Evolutionary conservation across 2,113 vertebrate genomes (phyloP), one percentile per base, ranked within the genome.

Genomic region (Epinephelus fuscoguttatus): DNA sequence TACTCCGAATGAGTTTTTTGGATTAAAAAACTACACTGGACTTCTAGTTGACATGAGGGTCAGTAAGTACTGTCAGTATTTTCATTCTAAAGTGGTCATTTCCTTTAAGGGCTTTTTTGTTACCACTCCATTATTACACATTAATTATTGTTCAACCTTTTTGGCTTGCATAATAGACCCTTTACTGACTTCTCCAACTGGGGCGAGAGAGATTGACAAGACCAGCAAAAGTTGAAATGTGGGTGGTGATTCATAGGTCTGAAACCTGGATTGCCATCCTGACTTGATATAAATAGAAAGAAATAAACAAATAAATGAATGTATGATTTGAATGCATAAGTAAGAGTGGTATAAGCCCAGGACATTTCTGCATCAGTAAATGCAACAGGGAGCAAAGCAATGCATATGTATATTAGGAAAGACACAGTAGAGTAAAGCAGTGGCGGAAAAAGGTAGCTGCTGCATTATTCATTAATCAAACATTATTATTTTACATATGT

Each of bases 71-170:
- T 30, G 30, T 30, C 30, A 4, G 30, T 30, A 30, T 30, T 30
- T 30, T 30, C 30, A 30, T 30, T 30, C 30, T 30, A 30, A 30
- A 30, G 30, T 30, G 30, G 30, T 4, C 30, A 30, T 30, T 30
- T 30, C 30, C 30, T 30, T 30, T 4, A 45, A 45, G 47, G 49
- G 17, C 15, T 8, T 50, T 63, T 69, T 47, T 6, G 49, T 62
- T 37, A 45, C 7, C 11, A n/a, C 17, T 61, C 53, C 11, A 56
- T 69, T 75, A 40, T 75, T 69, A 78, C 71, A 64, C 17, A 68
- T 78, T 56, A 57, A 63, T 55, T 62, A 75, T 80, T 69, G 27
- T 30, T 66, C 33, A 67, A 17, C 21, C 21, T 64, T 56, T 59
- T 37, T 49, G n/a, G 60, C 67, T 37, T 68, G 8, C 67, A 40